A percentile compares a stretch with the other conserved stretches of the same genome.
Evolutionary conservation across 2,797 vertebrate species (phyloP).

Genomic region (Falco peregrinus): DNA sequence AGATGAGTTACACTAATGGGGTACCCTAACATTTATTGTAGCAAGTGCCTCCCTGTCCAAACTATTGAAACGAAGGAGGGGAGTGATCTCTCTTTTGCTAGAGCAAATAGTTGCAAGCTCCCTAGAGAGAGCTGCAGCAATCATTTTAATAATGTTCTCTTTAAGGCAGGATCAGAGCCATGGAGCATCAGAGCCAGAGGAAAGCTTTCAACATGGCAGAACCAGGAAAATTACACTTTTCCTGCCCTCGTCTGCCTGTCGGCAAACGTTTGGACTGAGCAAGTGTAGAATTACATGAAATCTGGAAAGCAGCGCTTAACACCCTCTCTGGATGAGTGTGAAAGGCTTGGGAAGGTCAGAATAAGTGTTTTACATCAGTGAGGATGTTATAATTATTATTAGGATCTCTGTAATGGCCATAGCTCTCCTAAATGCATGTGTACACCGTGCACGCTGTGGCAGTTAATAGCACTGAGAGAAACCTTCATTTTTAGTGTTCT

Average conservation of each 20-base stretch:
- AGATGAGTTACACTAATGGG: neutral
- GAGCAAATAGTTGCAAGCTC: neutral
- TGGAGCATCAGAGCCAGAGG: neutral
- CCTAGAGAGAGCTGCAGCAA: neutral
- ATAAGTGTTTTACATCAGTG: neutral
- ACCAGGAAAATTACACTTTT: neutral
- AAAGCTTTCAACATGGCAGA: neutral
- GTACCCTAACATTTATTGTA: neutral
- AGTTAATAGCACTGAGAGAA: slow-evolving; percentile 9
- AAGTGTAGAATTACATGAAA: neutral
- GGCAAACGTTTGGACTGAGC: neutral
- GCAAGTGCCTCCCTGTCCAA: neutral
- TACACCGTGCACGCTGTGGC: fast-evolving
- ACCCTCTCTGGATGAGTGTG: neutral
- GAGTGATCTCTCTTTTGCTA: neutral
- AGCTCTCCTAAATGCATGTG: neutral
- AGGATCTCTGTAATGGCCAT: neutral
- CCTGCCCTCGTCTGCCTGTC: neutral
- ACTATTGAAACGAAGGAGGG: neutral
- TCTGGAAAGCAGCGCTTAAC: neutral
- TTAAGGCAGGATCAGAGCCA: neutral
- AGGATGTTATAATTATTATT: neutral
- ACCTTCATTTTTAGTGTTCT: neutral
- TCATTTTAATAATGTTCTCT: neutral
- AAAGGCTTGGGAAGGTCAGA: neutral